Conservation (phyloP, 2,797 vertebrate species). For the Bryconaethiops microstoma region DNA sequence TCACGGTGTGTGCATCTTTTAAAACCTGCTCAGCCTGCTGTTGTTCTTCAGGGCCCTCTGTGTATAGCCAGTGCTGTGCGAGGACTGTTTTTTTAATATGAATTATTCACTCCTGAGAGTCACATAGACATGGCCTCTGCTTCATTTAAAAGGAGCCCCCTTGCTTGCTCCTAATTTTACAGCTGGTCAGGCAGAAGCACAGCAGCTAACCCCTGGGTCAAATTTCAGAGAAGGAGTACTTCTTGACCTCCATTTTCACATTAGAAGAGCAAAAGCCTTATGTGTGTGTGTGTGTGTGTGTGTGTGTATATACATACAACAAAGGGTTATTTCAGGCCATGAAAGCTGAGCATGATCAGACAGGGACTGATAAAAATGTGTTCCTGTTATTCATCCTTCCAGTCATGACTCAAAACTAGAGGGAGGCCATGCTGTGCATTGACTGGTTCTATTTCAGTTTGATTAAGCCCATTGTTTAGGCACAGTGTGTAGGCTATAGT, state of each 20-base stretch:
- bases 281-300: neutral
- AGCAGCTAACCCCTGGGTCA: constrained; percentile 74
- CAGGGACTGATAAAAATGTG: constrained; percentile 65
- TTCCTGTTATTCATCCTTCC: constrained; percentile 51
- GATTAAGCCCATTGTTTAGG: neutral
- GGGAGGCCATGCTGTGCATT: constrained; percentile 56
- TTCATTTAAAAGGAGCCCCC: constrained; percentile 73
- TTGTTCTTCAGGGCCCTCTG: constrained; percentile 65
- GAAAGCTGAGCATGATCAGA: constrained; percentile 66
- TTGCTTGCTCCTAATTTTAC: constrained; percentile 80
- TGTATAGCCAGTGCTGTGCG: constrained; percentile 70
- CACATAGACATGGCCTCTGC: constrained; percentile 61
- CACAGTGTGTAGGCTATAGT: neutral
- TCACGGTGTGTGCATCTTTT: constrained; percentile 60
- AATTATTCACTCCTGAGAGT: constrained; percentile 78
- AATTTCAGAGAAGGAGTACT: constrained; percentile 71
- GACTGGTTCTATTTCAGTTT: constrained; percentile 39
- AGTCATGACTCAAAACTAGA: constrained; percentile 16
- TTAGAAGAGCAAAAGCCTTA: constrained; percentile 56
- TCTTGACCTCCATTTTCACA: constrained; percentile 58
- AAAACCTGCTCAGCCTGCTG: constrained; percentile 63
- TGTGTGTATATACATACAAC: constrained; percentile 53
- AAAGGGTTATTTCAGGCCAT: constrained; percentile 67
- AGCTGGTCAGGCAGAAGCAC: constrained; percentile 78
- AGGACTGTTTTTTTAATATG: constrained; percentile 75